Conservation (phyloP, 2,888 invertebrate genomes). For the Bimastos eiseni region DNA sequence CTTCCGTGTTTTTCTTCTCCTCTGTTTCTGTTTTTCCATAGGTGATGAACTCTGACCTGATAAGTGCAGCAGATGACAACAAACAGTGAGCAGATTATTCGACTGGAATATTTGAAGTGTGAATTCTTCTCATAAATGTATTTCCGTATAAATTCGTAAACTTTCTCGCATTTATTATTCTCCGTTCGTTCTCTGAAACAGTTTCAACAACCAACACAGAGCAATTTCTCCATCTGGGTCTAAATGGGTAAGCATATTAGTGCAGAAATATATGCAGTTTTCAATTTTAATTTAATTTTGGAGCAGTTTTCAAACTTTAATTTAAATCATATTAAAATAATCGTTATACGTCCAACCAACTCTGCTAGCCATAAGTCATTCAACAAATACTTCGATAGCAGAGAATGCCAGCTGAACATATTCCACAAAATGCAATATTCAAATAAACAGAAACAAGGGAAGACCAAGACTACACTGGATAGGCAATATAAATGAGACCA, state of each 20-base stretch:
- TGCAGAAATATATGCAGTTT: neutral
- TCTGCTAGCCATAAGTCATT: no score
- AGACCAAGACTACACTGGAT: no score
- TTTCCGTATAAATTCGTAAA: constrained; percentile 18
- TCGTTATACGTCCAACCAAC: no score
- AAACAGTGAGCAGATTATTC: constrained; percentile 32
- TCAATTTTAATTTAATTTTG: neutral
- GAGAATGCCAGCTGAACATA: no score
- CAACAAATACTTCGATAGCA: no score
- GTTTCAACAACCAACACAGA: neutral
- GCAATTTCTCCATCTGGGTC: neutral
- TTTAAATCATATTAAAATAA: neutral
- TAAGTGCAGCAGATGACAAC: constrained; percentile 32
- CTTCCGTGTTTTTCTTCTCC: neutral
- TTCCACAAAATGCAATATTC: no score
- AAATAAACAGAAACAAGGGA: no score
- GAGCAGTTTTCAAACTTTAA: no score
- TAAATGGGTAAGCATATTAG: neutral
- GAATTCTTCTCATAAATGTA: constrained; percentile 28
- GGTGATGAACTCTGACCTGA: constrained; percentile 30
- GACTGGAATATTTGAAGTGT: constrained; percentile 36
- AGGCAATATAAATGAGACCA: no score
- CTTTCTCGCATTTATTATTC: constrained; percentile 24
- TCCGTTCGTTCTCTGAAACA: neutral
- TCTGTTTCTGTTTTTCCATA: neutral